Evolutionary conservation across 2,888 invertebrate genomes (phyloP), one percentile per base, ranked within the genome.

Genomic region (Heliconius aoede): DNA sequence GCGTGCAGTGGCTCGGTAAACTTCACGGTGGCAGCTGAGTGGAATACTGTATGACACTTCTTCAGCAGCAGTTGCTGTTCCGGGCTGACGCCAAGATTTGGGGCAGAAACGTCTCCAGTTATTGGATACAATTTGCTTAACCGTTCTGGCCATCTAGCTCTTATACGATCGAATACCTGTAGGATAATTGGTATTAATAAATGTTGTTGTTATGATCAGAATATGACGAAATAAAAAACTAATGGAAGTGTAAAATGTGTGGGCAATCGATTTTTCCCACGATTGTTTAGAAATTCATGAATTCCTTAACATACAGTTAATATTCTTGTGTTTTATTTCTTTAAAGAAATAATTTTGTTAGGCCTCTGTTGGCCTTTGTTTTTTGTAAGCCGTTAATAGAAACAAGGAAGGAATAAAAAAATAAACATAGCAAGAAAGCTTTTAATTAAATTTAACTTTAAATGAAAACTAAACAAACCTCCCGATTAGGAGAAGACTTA

Each of bases 11-110:
- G 97, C 87, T 99, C 99, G 83, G 99, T 97, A 88, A 99, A 99
- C 84, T 97, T 96, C 26, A 99, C 98, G 0, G 99, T 99, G 0
- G 99, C 99, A 0, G 99, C 99, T 30, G 98, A 98, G 89, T 99
- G 99, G 90, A 99, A 98, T 74, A 99, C 97, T 21, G 98, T 95
- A 58, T 98, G 96, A 21, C 98, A 97, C 68, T 96, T 95, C 8
- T 96, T 95, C 24, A 98, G 88, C 79, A 95, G 91, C 62, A 91
- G 90, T 73, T 95, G 95, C 86, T 97, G 97, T 7, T 95, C 94
- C 0, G 94, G 89, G 77, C 95, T 95, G 71, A 98, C 95, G 15
- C 98, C 97, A 36, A 98, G 91, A 80, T 96, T 95, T 0, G 96
- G 95, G 26, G 95, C 92, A 0, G 96, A 95, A 2, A 98, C 97